Percentiles rank a stretch among this genome's conserved stretches.
Evolutionary conservation across 2,113 vertebrate species (phyloP).

Genomic region (Aleadryas rufinucha): DNA sequence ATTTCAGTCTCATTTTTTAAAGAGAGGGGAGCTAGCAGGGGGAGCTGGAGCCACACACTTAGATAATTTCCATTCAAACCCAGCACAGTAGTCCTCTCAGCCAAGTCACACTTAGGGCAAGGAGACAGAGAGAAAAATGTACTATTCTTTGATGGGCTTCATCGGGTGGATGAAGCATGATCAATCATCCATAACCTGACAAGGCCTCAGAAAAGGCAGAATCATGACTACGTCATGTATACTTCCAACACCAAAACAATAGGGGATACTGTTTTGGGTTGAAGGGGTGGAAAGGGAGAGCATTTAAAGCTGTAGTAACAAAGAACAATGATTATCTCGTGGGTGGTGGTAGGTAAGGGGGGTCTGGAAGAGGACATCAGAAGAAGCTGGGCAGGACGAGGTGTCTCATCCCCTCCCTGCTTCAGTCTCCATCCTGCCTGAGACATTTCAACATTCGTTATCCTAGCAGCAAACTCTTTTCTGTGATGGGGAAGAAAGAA

Average conservation of each 20-base stretch:
- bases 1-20: conserved; percentile 48
- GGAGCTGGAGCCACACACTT: conserved; percentile 60
- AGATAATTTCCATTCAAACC: conserved; percentile 66
- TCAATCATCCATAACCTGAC: conserved; percentile 53
- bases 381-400: neutral
- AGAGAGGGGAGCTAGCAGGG: conserved; percentile 8
- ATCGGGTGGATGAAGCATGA: conserved; percentile 16
- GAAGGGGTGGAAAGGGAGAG: neutral
- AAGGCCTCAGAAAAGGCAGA: conserved; percentile 15
- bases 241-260: conserved; percentile 2
- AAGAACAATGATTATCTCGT: neutral
- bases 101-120: conserved; percentile 22
- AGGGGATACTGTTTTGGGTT: neutral
- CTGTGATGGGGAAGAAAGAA: conserved; percentile 53
- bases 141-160: conserved; percentile 47
- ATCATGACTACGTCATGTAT: neutral
- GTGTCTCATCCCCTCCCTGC: neutral
- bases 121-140: conserved; percentile 30
- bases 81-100: conserved; percentile 32
- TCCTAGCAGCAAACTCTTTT: conserved; percentile 50
- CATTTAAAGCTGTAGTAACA: conserved; percentile 30
- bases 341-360: neutral
- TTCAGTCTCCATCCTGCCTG: neutral
- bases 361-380: conserved; percentile 16
- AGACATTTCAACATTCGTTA: conserved; percentile 51